Conservation (phyloP, 2,888 invertebrate genomes). For the Blera fallax region DNA sequence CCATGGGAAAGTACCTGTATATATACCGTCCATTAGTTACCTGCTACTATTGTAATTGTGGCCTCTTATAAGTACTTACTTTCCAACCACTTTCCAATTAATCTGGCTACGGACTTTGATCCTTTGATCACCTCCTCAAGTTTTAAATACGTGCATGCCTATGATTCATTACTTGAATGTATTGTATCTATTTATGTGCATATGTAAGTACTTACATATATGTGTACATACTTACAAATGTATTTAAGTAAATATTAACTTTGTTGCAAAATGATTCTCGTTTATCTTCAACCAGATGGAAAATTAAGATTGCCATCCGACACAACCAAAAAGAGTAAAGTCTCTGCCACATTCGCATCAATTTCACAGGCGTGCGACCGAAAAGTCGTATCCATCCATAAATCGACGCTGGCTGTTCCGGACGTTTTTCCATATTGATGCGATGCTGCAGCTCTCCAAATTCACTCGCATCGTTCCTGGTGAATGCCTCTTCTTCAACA, state of each 20-base stretch:
- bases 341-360: background rate
- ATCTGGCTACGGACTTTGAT: background rate
- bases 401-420: conserved; percentile 11
- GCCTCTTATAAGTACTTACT: no score
- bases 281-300: background rate
- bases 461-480: background rate
- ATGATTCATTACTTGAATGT: no score
- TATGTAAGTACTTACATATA: no score
- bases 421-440: conserved; percentile 19
- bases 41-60: no score
- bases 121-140: no score
- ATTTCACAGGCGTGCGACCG: conserved; percentile 8
- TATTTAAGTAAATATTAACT: background rate
- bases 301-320: background rate
- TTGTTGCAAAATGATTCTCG: background rate
- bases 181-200: no score
- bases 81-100: background rate
- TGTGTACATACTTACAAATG: no score
- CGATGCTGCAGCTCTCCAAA: background rate
- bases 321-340: background rate
- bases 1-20: no score
- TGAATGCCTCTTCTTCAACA: background rate
- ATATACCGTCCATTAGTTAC: no score
- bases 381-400: conserved; percentile 13
- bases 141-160: no score